These are phyloP conservation scores for Napeogenes sylphis DNA, from an alignment of 2,888 invertebrate genomes.

Conservation along the genomic window DNA sequence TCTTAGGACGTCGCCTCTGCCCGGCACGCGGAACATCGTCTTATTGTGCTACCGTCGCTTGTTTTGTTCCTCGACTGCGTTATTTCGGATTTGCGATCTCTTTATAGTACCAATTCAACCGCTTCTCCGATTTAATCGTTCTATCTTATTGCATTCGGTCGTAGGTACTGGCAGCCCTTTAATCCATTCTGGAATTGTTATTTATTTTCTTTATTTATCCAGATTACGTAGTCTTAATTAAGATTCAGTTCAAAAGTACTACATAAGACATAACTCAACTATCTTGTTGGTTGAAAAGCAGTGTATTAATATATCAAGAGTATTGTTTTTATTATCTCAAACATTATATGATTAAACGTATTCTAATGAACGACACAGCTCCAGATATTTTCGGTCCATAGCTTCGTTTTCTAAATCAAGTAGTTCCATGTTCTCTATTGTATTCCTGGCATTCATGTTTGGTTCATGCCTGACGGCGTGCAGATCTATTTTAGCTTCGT, in stretches of 20 bases:
- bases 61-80: slow-evolving; percentile 63
- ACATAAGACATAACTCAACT: too few relatives aligned
- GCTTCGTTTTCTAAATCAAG: slow-evolving; percentile 28
- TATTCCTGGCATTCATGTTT: slow-evolving; percentile 49
- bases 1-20: slow-evolving; percentile 52
- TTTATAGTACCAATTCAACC: slow-evolving; percentile 41
- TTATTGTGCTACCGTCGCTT: slow-evolving; percentile 60
- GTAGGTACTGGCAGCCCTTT: slow-evolving; percentile 7
- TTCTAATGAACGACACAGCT: neutral
- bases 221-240: too few relatives aligned
- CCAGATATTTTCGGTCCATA: slow-evolving; percentile 6
- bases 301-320: neutral
- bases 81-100: slow-evolving; percentile 65
- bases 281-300: too few relatives aligned
- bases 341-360: too few relatives aligned
- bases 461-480: slow-evolving; percentile 47
- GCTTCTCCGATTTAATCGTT: slow-evolving; percentile 26
- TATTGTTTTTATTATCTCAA: too few relatives aligned
- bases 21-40: slow-evolving; percentile 71
- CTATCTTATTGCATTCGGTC: slow-evolving; percentile 17
- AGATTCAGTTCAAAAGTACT: too few relatives aligned
- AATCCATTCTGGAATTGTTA: neutral
- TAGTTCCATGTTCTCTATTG: slow-evolving; percentile 47
- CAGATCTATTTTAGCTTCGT: slow-evolving; percentile 65
- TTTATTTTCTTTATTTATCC: too few relatives aligned